Evolutionary conservation across 2,888 invertebrate species (phyloP).

Genomic region (Apodemia hepburni): DNA sequence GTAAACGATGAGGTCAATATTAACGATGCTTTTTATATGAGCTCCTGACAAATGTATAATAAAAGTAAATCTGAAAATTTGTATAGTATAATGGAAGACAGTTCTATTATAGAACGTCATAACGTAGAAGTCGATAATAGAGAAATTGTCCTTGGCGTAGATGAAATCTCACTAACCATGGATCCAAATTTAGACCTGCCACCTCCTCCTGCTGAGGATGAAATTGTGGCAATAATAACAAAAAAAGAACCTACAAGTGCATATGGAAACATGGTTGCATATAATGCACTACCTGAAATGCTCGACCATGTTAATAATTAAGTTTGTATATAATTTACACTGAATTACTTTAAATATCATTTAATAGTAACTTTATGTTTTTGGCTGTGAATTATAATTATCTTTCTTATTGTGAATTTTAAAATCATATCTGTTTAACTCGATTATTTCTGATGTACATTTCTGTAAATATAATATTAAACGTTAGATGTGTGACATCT

Average conservation of each 20-base stretch:
- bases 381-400: constrained; percentile 46
- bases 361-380: constrained; percentile 33
- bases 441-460: constrained; percentile 36
- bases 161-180: constrained; percentile 62
- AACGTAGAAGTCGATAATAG: constrained; percentile 73
- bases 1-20: constrained; percentile 83
- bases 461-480: constrained; percentile 43
- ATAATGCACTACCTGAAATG: constrained; percentile 75
- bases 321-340: constrained; percentile 20
- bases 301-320: constrained; percentile 65
- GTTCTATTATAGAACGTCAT: constrained; percentile 61
- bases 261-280: constrained; percentile 75
- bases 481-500: constrained; percentile 64
- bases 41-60: constrained; percentile 87
- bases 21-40: constrained; percentile 84
- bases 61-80: constrained; percentile 77
- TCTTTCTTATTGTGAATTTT: constrained; percentile 34
- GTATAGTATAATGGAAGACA: constrained; percentile 79
- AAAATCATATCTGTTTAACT: constrained; percentile 44
- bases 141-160: constrained; percentile 72
- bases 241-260: constrained; percentile 70
- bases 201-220: constrained; percentile 67
- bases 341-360: constrained; percentile 20
- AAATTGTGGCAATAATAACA: constrained; percentile 73
- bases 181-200: constrained; percentile 64